These are phyloP conservation scores for Dysmachus trigonus DNA, from an alignment of 2,888 invertebrate genomes.

Conservation along the genomic window DNA sequence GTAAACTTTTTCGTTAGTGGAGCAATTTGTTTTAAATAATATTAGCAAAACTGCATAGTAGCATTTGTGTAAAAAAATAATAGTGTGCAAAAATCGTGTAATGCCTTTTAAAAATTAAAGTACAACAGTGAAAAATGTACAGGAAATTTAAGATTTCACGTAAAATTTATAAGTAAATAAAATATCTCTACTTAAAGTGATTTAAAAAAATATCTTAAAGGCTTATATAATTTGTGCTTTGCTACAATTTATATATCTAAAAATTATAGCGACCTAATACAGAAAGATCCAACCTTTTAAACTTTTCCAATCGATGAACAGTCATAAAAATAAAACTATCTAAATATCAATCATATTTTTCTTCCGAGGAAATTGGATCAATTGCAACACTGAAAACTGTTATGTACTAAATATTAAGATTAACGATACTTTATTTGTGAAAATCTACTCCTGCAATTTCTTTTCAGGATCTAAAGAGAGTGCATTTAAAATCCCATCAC, in stretches of 20 bases:
- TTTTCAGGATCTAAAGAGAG: no score
- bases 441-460: neutral
- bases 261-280: neutral
- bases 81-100: neutral
- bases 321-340: neutral
- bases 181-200: neutral
- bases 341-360: neutral
- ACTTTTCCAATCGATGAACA: neutral
- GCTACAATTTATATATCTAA: neutral
- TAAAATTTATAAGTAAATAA: neutral
- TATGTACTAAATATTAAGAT: neutral
- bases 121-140: neutral
- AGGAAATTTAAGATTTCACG: neutral
- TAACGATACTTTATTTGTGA: neutral
- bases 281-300: neutral
- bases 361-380: neutral
- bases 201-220: neutral
- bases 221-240: neutral
- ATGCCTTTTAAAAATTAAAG: slow-evolving; percentile 3
- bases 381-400: neutral
- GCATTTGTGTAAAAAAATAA: neutral
- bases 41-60: neutral
- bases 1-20: neutral
- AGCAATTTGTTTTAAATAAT: neutral
- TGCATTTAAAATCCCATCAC: neutral